Percentiles rank a stretch among this genome's conserved stretches.
phyloP scores from a whole-genome alignment of 1,140 invertebrate species.

The Diprion similis region DNA sequence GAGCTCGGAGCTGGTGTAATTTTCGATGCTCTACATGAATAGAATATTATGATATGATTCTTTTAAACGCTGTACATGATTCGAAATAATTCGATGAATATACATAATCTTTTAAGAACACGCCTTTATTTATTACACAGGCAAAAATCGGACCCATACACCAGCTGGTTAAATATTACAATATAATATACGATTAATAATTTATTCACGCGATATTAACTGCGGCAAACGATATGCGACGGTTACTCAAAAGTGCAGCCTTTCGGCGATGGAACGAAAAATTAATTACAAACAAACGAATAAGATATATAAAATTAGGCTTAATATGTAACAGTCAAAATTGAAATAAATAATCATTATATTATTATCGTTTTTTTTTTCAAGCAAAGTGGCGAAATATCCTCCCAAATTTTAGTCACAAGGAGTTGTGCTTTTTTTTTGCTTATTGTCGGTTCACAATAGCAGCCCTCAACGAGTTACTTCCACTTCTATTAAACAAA shows the following conservation, averaged over 20 bases:
- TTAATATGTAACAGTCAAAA: background rate
- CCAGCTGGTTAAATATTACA: constrained; percentile 54
- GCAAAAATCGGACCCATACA: constrained; percentile 58
- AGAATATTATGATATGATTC: background rate
- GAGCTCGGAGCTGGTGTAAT: background rate
- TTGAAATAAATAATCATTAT: background rate
- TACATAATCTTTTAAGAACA: constrained; percentile 28
- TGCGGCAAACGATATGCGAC: background rate
- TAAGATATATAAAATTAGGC: background rate
- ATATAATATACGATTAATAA: constrained; percentile 31
- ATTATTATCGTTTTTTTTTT: background rate
- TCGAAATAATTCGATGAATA: constrained; percentile 21
- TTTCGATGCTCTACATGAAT: background rate
- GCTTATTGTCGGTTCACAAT: constrained; percentile 63
- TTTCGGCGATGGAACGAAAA: too few species aligned
- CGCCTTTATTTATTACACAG: constrained; percentile 38
- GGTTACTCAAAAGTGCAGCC: too few species aligned
- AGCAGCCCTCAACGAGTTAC: constrained; percentile 55
- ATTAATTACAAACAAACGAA: too few species aligned
- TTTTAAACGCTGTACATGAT: constrained; percentile 17
- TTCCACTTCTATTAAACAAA: constrained; percentile 16
- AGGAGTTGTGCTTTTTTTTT: constrained; percentile 47
- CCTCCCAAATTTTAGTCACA: constrained; percentile 23
- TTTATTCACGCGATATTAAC: background rate
- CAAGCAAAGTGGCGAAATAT: constrained; percentile 3